Percentiles rank a stretch among this genome's conserved stretches.
Evolutionary conservation across 2,888 invertebrate species (phyloP).

Genomic region (Sympetrum striolatum): DNA sequence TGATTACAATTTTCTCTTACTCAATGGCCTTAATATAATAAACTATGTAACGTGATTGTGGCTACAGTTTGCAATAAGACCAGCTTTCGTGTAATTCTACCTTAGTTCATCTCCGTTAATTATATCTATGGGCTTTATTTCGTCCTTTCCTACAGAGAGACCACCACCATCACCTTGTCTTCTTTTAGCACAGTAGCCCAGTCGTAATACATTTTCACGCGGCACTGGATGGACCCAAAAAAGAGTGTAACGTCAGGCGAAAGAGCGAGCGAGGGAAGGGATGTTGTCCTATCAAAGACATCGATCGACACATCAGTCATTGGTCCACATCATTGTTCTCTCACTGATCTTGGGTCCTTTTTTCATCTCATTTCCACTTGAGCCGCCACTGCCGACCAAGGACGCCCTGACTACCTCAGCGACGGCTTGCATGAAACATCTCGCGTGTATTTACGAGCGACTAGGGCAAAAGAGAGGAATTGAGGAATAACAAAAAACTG

Average conservation of each 20-base stretch:
- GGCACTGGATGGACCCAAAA: background rate
- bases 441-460: background rate
- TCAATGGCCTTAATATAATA: too few relatives aligned
- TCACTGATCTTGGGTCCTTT: background rate
- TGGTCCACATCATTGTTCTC: conserved; percentile 41
- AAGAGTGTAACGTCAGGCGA: background rate
- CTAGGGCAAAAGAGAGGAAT: background rate
- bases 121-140: background rate
- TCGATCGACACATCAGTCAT: conserved; percentile 31
- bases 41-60: too few relatives aligned
- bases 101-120: background rate
- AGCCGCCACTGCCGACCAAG: background rate
- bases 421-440: conserved; percentile 4
- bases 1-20: too few relatives aligned
- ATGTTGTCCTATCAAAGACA: background rate
- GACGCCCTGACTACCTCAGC: background rate
- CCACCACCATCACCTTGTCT: background rate
- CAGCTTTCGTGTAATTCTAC: too few relatives aligned
- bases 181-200: background rate
- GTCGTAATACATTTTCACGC: background rate
- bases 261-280: background rate
- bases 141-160: background rate
- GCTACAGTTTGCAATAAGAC: too few relatives aligned
- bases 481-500: background rate
- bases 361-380: conserved; percentile 5